Evolutionary conservation across 2,113 vertebrate genomes (phyloP), one percentile per base, ranked within the genome.

Genomic region (Mystacornis crossleyi): DNA sequence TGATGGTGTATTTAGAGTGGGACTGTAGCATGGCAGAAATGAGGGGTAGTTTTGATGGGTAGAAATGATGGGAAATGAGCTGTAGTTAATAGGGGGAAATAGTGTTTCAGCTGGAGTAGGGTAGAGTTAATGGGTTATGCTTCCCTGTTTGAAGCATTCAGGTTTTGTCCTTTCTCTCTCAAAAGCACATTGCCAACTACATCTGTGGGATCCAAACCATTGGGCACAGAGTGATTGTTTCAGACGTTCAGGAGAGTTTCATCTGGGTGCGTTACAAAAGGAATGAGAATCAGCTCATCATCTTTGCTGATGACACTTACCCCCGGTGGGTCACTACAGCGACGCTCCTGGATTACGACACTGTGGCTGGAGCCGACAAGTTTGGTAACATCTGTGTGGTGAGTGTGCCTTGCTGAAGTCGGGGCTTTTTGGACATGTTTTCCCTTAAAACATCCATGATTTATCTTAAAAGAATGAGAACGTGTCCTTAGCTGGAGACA

Each of bases 331-430:
- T 99, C 92, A 99, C 99, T 4, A 99, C 99, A 0, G 99, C 99
- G 55, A 99, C 99, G 21, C 98, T 99, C 54, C 98, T 99, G 1
- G 99, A 99, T 97, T 99, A 99, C 13, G 99, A 99, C 91, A 99
- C 99, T 4, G 99, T 99, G 97, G 99, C 99, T 20, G 98, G 98
- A 14, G 99, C 99, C 2, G 99, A 99, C 98, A 99, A 99, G 94
- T 99, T 99, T 87, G 99, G 99, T 81, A 99, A 99, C 98, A 99
- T 99, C 95, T 99, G 98, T n/a, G 99, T 99, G 98, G 98, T 99
- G 80, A 98, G 98, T 98, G 69, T 75, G 50, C 36, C 71, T 70
- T 1, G 2, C 77, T 89, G 48, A 69, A 65, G 36, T 16, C 0
- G 3, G 33, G 65, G 31, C 18, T 82, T 85, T 78, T 50, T 81